Evolutionary conservation across 2,888 invertebrate species (phyloP).

Genomic region (Polia nebulosa): DNA sequence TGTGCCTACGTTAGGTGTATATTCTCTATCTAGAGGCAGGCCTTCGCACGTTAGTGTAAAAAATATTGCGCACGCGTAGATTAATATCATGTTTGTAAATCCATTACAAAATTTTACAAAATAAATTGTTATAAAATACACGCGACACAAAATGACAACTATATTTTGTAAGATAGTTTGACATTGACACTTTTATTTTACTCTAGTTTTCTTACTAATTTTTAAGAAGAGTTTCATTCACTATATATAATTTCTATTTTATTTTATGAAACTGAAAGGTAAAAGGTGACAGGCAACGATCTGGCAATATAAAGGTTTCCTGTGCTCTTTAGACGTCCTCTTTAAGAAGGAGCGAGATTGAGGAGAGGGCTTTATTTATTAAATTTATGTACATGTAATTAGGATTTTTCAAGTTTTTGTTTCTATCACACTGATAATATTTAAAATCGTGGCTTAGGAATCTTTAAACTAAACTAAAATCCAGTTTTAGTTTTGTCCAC

Average conservation of each 20-base stretch:
- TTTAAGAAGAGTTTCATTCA: neutral
- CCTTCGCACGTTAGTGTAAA: slow-evolving; percentile 60
- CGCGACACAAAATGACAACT: slow-evolving; percentile 65
- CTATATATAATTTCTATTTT: neutral
- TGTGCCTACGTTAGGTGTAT: slow-evolving; percentile 79
- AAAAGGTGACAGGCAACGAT: too few species aligned
- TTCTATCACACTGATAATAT: too few species aligned
- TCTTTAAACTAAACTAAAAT: too few species aligned
- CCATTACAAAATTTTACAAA: slow-evolving; percentile 66
- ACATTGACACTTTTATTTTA: slow-evolving; percentile 33
- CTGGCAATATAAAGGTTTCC: too few species aligned
- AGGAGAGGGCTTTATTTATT: too few species aligned
- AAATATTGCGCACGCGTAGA: slow-evolving; percentile 66
- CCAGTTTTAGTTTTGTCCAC: neutral
- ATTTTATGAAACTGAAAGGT: neutral
- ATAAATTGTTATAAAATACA: slow-evolving; percentile 76
- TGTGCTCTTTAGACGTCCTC: too few species aligned
- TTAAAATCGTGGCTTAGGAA: too few species aligned
- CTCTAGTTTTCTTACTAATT: neutral
- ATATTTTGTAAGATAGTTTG: slow-evolving; percentile 33
- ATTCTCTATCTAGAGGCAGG: slow-evolving; percentile 43
- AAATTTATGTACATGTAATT: too few species aligned
- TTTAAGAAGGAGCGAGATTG: too few species aligned
- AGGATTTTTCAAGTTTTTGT: too few species aligned
- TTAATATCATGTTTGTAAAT: slow-evolving; percentile 73